Base-by-base conservation (phyloP, 2,888 invertebrate genomes). In the Melanchra persicariae region DNA sequence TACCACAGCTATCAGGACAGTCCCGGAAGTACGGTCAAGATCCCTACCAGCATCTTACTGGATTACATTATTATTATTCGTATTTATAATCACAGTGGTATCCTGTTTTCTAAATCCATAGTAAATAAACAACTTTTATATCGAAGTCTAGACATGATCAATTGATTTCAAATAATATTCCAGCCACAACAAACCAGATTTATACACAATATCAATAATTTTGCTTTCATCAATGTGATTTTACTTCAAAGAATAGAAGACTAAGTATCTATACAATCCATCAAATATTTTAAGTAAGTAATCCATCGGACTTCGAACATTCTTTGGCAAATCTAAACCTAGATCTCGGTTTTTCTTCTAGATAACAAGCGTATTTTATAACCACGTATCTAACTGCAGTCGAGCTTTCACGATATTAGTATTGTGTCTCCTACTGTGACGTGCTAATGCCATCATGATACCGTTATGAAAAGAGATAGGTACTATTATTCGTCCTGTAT, bases 121-220 rank as follows among this genome's bases (percentile, higher is more conserved):
- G n/a, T 37, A n/a, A 55, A 55, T 22, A 43, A 73, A 54, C 55
- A 30, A 30, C 24, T 73, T 57, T 61, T 51, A 22, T 54, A 60
- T 49, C 40, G 34, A 61, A 79, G 58, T n/a, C n/a, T 17, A 57
- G 17, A 57, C 17, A 17, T 17, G 40, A 26, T 58, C 49, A 22
- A 43, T 43, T n/a, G 58, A 68, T 54, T 34, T 22, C 7, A 49
- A 34, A 75, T 2, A 70, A 54, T 26, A 37, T 60, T 55, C 26
- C 12, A 55, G 60, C 57, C 60, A 79, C 40, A 79, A 51, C 59
- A 65, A 51, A 26, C 17, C 17, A 55, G 45, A 47, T 61, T 65
- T 61, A 73, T 60, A 51, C 43, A 63, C 47, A 61, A 65, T 4
- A 65, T 19, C 19, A 61, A 70, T 30, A 40, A 70, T 34, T 34